Percentiles rank a stretch among this genome's conserved stretches.
phyloP scores from a whole-genome alignment of 2,888 invertebrate species.

The Syrphus vitripennis region DNA sequence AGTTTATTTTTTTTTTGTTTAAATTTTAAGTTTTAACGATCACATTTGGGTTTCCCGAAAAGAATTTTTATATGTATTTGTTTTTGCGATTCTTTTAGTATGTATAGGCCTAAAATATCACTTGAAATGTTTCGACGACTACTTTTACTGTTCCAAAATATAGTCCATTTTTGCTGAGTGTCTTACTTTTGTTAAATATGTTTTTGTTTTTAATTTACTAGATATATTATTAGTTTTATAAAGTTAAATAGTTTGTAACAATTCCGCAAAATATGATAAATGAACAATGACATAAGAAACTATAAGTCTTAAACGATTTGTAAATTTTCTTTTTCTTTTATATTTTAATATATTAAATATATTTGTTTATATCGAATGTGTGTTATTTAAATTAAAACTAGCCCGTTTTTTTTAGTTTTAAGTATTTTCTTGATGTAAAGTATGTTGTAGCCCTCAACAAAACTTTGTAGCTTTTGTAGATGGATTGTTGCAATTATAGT shows the following conservation, averaged over 20 bases:
- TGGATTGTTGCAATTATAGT: constrained; percentile 46
- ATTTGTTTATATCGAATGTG: not conserved
- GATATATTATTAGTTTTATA: constrained; percentile 34
- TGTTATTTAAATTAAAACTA: constrained; percentile 47
- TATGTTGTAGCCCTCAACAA: constrained; percentile 69
- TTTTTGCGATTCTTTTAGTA: constrained; percentile 15
- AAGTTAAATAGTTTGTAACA: constrained; percentile 58
- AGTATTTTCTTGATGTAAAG: constrained; percentile 33
- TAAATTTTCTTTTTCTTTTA: constrained; percentile 16
- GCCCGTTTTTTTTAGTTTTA: constrained; percentile 30
- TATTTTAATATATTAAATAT: no score
- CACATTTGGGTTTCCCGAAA: constrained; percentile 65
- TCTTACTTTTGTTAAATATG: constrained; percentile 32
- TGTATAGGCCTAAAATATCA: constrained; percentile 67
- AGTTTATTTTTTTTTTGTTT: constrained; percentile 27
- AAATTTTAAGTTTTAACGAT: constrained; percentile 49
- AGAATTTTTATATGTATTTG: constrained; percentile 22
- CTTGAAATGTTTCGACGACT: constrained; percentile 61
- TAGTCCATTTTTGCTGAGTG: constrained; percentile 36
- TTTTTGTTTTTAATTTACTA: constrained; percentile 50
- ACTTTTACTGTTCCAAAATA: constrained; percentile 37
- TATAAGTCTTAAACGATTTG: constrained; percentile 45
- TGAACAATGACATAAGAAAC: constrained; percentile 41
- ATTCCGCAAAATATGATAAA: constrained; percentile 52
- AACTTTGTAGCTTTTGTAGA: constrained; percentile 42